Evolutionary conservation across 1,140 invertebrate genomes (phyloP).

Genomic region (Zaprionus vittiger): DNA sequence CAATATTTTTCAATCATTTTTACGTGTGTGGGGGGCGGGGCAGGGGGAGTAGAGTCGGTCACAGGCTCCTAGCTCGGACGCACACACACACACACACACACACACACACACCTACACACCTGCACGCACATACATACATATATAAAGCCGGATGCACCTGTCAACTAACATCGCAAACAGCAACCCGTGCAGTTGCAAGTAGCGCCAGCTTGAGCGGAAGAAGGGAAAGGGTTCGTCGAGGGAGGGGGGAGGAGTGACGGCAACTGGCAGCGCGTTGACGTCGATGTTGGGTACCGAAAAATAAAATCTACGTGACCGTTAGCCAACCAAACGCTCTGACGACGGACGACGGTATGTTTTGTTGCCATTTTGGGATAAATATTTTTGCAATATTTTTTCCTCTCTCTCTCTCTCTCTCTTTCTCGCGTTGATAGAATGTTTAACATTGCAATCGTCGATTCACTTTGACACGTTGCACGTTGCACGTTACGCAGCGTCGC

Average conservation of each 20-base stretch:
- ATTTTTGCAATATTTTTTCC: slow-evolving; percentile 14
- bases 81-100: slow-evolving; percentile 10
- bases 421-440: slow-evolving; percentile 65
- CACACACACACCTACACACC: not conserved
- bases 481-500: not conserved
- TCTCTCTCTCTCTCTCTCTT: slow-evolving; percentile 15
- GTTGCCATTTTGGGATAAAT: slow-evolving; percentile 52
- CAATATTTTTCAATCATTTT: slow-evolving; percentile 77
- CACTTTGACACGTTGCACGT: slow-evolving; percentile 34
- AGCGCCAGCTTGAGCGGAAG: slow-evolving; percentile 44
- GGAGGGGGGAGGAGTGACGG: not conserved
- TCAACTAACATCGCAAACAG: slow-evolving; percentile 45
- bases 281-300: slow-evolving; percentile 56
- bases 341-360: slow-evolving; percentile 25
- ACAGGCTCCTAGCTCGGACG: slow-evolving; percentile 9
- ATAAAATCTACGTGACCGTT: slow-evolving; percentile 39
- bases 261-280: slow-evolving; percentile 53
- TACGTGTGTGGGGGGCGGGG: slow-evolving; percentile 30
- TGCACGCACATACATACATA: slow-evolving; percentile 10
- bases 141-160: slow-evolving; percentile 41
- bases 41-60: slow-evolving; percentile 4
- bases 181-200: slow-evolving; percentile 54
- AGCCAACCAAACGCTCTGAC: not conserved
- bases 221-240: not conserved
- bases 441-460: slow-evolving; percentile 61